Base-by-base conservation (phyloP, 2,113 vertebrate genomes). In the Arothron firmamentum region DNA sequence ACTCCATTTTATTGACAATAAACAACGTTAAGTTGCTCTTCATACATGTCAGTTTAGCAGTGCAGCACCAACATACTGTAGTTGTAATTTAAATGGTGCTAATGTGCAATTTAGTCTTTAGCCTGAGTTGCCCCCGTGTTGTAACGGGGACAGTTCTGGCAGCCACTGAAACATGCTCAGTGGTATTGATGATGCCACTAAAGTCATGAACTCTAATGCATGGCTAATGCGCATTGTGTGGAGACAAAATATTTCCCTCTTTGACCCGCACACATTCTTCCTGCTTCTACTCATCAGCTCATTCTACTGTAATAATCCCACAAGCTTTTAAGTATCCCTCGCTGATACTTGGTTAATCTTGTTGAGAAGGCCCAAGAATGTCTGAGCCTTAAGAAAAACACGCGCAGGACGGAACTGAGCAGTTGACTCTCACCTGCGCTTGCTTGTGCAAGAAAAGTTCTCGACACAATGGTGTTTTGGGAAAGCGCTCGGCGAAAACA, bases 401-500 rank as follows among this genome's bases (percentile, higher is more conserved):
- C n/a, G 51, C 34, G 34, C 48, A 59, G 62, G 69, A 59, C 43
- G 16, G 49, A 56, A 57, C 60, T 65, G 64, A 77, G 70, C 58
- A 55, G 63, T 53, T 53, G 64, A 79, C 72, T 53, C 51, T 64
- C 51, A 53, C 48, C 60, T 65, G 57, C 14, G 1, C 25, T 52
- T 48, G 65, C 38, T 57, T 84, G 71, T 70, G 63, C 65, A 77
- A 85, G 77, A 71, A 74, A 79, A 75, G 79, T 61, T 85, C 74
- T 72, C 28, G 73, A 81, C 83, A 77, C 79, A 75, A 47, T 70
- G 75, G 72, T 85, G 85, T 84, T 85, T 84, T 78, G 74, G 78
- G 70, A 81, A 48, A 66, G 65, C 48, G 18, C 65, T 48, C 51
- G 72, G 55, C 75, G 65, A 80, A 84, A 88, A 85, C 77, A 84